A percentile compares a stretch with the other conserved stretches of the same genome.
Conservation (phyloP, 2,888 invertebrate genomes). For the Chromoteleia sp. region DNA sequence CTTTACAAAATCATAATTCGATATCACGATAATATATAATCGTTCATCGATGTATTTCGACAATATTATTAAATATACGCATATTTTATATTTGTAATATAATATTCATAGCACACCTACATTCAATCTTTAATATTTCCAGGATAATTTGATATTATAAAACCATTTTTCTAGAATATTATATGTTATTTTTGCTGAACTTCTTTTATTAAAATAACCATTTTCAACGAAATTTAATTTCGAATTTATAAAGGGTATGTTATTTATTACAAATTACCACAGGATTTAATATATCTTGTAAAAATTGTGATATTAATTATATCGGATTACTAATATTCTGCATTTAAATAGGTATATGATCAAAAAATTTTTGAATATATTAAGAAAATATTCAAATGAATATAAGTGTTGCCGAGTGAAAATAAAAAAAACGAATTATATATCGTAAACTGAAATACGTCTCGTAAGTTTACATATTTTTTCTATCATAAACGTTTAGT, state of each 20-base stretch:
- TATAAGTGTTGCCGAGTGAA: slow-evolving; percentile 18
- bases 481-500: slow-evolving; percentile 1
- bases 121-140: too few relatives aligned
- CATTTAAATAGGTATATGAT: slow-evolving; percentile 28
- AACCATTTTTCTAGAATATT: too few relatives aligned
- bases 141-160: too few relatives aligned
- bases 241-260: not conserved
- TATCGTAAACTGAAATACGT: too few relatives aligned
- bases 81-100: too few relatives aligned
- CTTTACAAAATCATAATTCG: too few relatives aligned
- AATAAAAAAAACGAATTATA: slow-evolving; percentile 14
- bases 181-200: not conserved
- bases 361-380: slow-evolving; percentile 23
- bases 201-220: slow-evolving; percentile 9
- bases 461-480: not conserved
- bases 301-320: slow-evolving; percentile 14
- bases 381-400: slow-evolving; percentile 12
- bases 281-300: slow-evolving; percentile 8
- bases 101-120: too few relatives aligned
- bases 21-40: too few relatives aligned
- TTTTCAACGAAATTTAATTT: slow-evolving; percentile 4
- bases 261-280: not conserved
- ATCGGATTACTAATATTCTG: slow-evolving; percentile 5
- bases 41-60: too few relatives aligned
- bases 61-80: too few relatives aligned